Percentiles rank a stretch among this genome's conserved stretches.
These are phyloP conservation scores for Butorides virescens DNA, from an alignment of 2,113 vertebrate species.

Conservation along the genomic window DNA sequence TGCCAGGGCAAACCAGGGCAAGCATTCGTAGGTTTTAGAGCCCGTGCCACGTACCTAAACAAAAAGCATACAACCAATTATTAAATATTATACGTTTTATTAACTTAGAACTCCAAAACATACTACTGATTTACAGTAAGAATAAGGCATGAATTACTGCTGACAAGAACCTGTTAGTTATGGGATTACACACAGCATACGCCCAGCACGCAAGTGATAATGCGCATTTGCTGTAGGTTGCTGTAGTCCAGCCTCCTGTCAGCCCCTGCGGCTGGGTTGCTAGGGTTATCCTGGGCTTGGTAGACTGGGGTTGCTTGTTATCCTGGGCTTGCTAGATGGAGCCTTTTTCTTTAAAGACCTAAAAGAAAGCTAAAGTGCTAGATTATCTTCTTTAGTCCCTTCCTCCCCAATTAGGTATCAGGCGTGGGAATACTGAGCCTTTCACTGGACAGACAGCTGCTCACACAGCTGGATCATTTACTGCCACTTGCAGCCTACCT, in stretches of 20 bases:
- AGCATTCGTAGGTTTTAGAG: fast-evolving
- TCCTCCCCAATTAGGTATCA: not conserved
- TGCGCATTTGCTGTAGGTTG: not conserved
- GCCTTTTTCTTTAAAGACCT: not conserved
- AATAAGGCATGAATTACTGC: not conserved
- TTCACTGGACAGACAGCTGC: not conserved
- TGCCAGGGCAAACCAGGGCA: not conserved
- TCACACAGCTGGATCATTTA: not conserved
- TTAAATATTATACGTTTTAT: not conserved
- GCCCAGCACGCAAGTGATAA: not conserved
- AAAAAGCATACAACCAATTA: not conserved
- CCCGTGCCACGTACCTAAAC: fast-evolving
- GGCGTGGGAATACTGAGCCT: not conserved
- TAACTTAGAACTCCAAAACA: not conserved
- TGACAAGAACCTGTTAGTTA: not conserved
- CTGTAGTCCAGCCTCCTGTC: not conserved
- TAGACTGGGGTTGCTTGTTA: not conserved
- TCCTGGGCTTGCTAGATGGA: not conserved
- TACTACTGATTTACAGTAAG: not conserved
- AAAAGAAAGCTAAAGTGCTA: not conserved
- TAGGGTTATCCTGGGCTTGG: not conserved
- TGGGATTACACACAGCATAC: not conserved
- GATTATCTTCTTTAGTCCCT: not conserved
- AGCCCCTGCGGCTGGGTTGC: not conserved
- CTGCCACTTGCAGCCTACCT: not conserved